phyloP scores from a whole-genome alignment of 2,888 invertebrate species.

The Dastarcus helophoroides region DNA sequence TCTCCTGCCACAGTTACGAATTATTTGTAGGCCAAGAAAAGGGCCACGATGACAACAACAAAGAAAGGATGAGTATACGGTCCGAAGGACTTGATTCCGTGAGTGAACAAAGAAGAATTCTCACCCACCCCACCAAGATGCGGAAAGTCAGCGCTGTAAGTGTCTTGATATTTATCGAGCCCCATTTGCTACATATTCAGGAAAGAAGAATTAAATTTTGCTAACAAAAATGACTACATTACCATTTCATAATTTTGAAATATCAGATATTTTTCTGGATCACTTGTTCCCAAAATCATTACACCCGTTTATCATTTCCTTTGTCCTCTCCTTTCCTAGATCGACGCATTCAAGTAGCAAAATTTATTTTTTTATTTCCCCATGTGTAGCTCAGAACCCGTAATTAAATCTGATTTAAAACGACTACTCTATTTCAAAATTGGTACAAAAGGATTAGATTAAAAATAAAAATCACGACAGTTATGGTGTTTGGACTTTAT shows the following conservation, averaged over 20 bases:
- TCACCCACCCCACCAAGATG: slow-evolving; percentile 51
- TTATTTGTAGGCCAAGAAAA: slow-evolving; percentile 82
- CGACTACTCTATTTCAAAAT: no score
- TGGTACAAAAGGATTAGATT: slow-evolving; percentile 13
- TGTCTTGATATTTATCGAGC: slow-evolving; percentile 37
- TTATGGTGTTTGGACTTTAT: slow-evolving; percentile 38
- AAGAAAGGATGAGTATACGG: slow-evolving; percentile 82
- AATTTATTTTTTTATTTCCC: no score
- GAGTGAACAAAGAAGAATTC: slow-evolving; percentile 62
- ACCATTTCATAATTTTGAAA: no score
- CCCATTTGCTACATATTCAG: not conserved
- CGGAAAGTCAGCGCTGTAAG: slow-evolving; percentile 92
- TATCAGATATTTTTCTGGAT: no score
- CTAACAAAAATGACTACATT: no score
- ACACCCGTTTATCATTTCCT: no score
- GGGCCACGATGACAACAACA: slow-evolving; percentile 80
- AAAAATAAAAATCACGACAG: slow-evolving; percentile 38
- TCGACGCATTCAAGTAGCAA: no score
- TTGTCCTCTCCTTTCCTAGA: no score
- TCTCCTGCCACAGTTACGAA: slow-evolving; percentile 87
- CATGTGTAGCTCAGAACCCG: no score
- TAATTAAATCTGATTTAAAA: no score
- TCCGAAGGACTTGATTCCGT: slow-evolving; percentile 77
- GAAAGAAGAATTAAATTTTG: no score
- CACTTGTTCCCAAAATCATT: no score